phyloP scores from a whole-genome alignment of 2,797 vertebrate species.

The Novumbra hubbsi region DNA sequence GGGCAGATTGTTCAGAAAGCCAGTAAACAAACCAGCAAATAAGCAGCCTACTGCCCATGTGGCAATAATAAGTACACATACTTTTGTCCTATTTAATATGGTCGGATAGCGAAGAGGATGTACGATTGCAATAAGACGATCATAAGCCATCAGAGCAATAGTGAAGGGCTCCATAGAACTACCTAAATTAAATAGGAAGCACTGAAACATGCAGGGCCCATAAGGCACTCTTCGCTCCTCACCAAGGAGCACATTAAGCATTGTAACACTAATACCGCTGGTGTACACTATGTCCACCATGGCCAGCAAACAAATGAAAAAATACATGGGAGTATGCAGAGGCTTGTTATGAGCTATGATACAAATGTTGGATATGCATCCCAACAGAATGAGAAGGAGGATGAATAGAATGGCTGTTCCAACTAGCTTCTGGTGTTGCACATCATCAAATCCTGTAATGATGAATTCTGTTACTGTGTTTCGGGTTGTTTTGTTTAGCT shows the following conservation, averaged over 20 bases:
- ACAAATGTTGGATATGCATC: slow-evolving; percentile 1
- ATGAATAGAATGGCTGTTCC: slow-evolving; percentile 1
- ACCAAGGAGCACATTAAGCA: slow-evolving; percentile 20
- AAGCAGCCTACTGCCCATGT: neutral
- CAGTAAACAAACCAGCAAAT: neutral
- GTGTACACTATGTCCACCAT: slow-evolving; percentile 13
- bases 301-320: slow-evolving; percentile 21
- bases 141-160: slow-evolving; percentile 26
- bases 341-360: neutral
- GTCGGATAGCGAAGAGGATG: slow-evolving; percentile 18
- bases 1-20: slow-evolving; percentile 9
- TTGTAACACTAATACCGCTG: slow-evolving; percentile 9
- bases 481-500: neutral
- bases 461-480: neutral
- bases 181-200: slow-evolving; percentile 15
- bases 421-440: slow-evolving; percentile 1
- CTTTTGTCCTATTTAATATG: neutral
- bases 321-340: slow-evolving; percentile 25
- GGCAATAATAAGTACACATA: neutral
- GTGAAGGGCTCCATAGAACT: slow-evolving; percentile 20
- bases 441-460: slow-evolving; percentile 12
- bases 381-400: slow-evolving; percentile 4
- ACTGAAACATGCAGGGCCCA: slow-evolving; percentile 14
- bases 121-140: slow-evolving; percentile 19
- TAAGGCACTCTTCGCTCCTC: slow-evolving; percentile 6